phyloP scores from a whole-genome alignment of 2,888 invertebrate species.

The Tromatobia lineatoria region DNA sequence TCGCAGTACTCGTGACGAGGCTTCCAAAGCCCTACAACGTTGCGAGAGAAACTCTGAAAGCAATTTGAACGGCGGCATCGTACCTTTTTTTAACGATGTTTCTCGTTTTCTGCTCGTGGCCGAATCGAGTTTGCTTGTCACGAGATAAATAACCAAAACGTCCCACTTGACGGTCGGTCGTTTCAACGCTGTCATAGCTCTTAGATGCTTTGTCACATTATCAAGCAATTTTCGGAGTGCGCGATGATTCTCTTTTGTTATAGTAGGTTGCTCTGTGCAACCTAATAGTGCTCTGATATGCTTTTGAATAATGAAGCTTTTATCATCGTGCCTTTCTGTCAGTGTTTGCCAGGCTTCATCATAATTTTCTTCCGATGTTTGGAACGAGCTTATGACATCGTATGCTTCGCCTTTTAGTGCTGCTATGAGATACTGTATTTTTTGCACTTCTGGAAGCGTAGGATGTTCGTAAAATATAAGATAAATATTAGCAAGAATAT shows the following conservation, averaged over 20 bases:
- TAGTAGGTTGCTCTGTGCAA: slow-evolving; percentile 11
- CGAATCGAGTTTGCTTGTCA: background rate
- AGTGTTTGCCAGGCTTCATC: slow-evolving; percentile 37
- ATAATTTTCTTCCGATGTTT: slow-evolving; percentile 39
- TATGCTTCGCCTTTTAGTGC: slow-evolving; percentile 23
- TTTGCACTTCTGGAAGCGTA: slow-evolving; percentile 39
- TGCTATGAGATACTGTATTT: slow-evolving; percentile 49
- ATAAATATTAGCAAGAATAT: slow-evolving; percentile 41
- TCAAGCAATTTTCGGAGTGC: slow-evolving; percentile 13
- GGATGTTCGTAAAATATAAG: slow-evolving; percentile 49
- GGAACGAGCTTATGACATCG: slow-evolving; percentile 30
- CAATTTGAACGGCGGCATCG: background rate
- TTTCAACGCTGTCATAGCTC: background rate
- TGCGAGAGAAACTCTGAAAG: background rate
- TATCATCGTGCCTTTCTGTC: no score
- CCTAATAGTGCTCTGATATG: no score
- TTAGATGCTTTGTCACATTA: slow-evolving; percentile 18
- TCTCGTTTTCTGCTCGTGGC: background rate
- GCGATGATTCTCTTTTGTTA: slow-evolving; percentile 28
- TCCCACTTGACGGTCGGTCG: slow-evolving; percentile 6
- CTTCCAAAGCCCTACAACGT: background rate
- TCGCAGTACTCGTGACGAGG: background rate
- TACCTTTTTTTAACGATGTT: background rate
- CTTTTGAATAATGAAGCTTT: no score
- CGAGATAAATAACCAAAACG: background rate